phyloP scores from a whole-genome alignment of 2,888 invertebrate genomes.

The Bugula neritina region DNA sequence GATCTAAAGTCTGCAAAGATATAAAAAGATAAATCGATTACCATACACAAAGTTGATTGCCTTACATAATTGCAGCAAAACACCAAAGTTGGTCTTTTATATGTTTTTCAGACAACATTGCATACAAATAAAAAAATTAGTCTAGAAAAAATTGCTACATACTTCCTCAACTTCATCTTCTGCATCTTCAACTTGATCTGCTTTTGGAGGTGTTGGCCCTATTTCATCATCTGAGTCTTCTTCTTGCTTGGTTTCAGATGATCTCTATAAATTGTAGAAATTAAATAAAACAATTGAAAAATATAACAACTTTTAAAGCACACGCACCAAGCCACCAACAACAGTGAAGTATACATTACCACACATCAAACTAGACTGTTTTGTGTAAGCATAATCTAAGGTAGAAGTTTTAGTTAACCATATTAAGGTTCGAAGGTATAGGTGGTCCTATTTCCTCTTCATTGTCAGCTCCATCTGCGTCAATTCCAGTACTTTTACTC shows the following conservation, averaged over 20 bases:
- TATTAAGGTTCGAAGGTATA: slow-evolving; percentile 26
- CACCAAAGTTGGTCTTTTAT: no score
- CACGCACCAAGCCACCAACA: background rate
- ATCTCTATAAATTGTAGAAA: background rate
- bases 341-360: background rate
- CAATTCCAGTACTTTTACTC: background rate
- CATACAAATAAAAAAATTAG: no score
- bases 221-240: slow-evolving; percentile 49
- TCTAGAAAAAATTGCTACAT: no score
- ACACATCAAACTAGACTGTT: background rate
- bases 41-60: no score
- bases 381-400: no score
- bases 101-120: no score
- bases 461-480: background rate
- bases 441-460: slow-evolving; percentile 30
- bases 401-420: no score
- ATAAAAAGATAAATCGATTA: no score
- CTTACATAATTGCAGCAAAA: no score
- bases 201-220: slow-evolving; percentile 35
- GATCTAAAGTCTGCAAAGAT: slow-evolving; percentile 47
- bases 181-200: slow-evolving; percentile 33
- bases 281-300: background rate
- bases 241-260: slow-evolving; percentile 32
- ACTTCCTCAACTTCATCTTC: slow-evolving; percentile 39
- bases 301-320: background rate